phyloP scores from a whole-genome alignment of 2,113 vertebrate genomes.

The Meles meles region DNA sequence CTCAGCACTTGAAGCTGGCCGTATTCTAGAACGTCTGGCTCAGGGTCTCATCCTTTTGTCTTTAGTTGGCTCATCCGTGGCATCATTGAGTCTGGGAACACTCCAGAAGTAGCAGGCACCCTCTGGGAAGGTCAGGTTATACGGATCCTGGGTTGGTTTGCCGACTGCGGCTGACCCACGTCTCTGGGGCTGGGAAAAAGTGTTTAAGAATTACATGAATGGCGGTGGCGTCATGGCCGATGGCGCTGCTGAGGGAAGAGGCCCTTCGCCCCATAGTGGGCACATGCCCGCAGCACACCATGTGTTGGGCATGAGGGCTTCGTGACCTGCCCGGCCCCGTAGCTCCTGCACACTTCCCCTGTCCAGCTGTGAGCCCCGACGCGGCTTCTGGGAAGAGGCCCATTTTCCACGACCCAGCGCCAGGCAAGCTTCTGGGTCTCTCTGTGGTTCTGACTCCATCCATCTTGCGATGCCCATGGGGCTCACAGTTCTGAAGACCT shows the following conservation, averaged over 20 bases:
- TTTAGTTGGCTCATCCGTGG: not conserved
- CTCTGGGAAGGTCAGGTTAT: not conserved
- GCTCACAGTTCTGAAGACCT: not conserved
- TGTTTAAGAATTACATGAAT: not conserved
- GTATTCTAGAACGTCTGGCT: not conserved
- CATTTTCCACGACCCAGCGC: not conserved
- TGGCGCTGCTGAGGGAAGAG: not conserved
- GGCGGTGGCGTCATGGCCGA: accelerated
- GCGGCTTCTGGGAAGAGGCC: not conserved
- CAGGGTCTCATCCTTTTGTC: not conserved
- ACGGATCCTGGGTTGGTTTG: not conserved
- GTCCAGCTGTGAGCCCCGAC: accelerated
- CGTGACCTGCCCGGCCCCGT: not conserved
- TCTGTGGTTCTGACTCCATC: not conserved
- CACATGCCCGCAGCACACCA: accelerated
- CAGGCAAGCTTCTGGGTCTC: too few species aligned
- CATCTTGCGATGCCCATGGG: not conserved
- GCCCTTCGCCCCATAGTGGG: not conserved
- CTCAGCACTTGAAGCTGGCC: not conserved
- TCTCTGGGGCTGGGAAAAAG: not conserved
- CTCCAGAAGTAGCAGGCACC: not conserved
- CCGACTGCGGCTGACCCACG: not conserved
- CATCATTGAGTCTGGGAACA: not conserved
- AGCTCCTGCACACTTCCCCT: not conserved
- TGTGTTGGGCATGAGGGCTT: too few species aligned